phyloP scores from a whole-genome alignment of 2,797 vertebrate genomes.

The Spondyliosoma cantharus region DNA sequence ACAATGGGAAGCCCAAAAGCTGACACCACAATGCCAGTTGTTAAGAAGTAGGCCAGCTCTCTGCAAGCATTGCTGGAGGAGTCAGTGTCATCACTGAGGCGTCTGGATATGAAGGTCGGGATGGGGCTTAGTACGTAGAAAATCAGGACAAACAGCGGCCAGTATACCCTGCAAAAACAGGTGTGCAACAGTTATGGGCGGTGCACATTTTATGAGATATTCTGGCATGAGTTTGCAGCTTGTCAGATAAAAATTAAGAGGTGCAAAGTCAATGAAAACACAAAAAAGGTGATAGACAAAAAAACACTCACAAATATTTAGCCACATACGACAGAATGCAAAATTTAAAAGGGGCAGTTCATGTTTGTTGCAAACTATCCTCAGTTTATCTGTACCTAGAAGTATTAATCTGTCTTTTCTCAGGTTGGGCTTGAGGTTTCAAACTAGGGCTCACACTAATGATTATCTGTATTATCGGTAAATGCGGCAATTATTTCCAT shows the following conservation, averaged over 20 bases:
- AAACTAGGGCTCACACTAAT: no score
- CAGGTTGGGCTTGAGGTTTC: neutral
- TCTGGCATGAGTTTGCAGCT: neutral
- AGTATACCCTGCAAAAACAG: conserved; percentile 87
- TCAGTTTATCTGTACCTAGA: neutral
- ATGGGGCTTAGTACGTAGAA: conserved; percentile 93
- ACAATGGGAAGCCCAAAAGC: conserved; percentile 93
- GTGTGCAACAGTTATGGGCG: neutral
- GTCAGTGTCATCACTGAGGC: conserved; percentile 89
- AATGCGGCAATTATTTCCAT: no score
- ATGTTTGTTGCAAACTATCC: neutral
- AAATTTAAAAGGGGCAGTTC: neutral
- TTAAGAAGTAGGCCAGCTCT: conserved; percentile 94
- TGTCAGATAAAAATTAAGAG: neutral
- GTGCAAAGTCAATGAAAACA: neutral
- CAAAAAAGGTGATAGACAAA: neutral
- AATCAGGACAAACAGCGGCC: conserved; percentile 94
- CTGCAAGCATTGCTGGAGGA: conserved; percentile 93
- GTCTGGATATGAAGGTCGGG: conserved; percentile 92
- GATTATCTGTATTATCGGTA: no score
- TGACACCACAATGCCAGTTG: conserved; percentile 96
- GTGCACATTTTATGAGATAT: neutral
- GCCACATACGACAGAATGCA: neutral
- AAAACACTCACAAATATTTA: neutral
- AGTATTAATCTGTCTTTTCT: neutral